These are phyloP conservation scores for Metallyticus violacea DNA, from an alignment of 2,888 invertebrate species.

Conservation along the genomic window DNA sequence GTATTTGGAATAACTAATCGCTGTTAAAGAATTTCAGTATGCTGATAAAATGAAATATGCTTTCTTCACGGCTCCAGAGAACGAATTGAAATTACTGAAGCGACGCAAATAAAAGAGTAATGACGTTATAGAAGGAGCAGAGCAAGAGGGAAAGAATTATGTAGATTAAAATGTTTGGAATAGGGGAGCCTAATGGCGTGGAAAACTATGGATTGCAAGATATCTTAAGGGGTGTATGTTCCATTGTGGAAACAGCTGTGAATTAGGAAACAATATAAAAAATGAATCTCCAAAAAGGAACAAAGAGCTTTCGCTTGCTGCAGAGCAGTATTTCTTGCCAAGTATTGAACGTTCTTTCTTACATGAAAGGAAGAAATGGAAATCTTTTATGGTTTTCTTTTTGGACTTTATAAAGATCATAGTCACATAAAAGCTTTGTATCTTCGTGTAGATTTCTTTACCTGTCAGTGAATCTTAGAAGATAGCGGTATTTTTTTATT, in stretches of 20 bases:
- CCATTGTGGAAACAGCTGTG: not conserved
- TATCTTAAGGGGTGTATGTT: not conserved
- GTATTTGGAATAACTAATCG: too few relatives aligned
- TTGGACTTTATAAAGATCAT: too few relatives aligned
- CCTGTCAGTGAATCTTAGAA: not conserved
- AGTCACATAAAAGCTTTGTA: not conserved
- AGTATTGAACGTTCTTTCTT: not conserved
- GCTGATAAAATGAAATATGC: not conserved
- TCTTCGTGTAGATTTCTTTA: not conserved
- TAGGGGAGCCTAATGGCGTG: not conserved
- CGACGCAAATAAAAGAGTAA: not conserved
- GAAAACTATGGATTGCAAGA: not conserved
- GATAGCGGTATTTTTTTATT: too few relatives aligned
- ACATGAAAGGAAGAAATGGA: too few relatives aligned
- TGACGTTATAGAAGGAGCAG: not conserved
- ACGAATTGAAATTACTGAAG: not conserved
- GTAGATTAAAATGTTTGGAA: not conserved
- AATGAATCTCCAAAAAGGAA: too few relatives aligned
- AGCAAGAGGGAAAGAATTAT: not conserved
- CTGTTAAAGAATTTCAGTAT: not conserved
- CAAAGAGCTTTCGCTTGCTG: not conserved
- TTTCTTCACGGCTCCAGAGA: too few relatives aligned
- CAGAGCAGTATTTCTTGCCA: not conserved
- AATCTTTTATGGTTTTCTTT: not conserved
- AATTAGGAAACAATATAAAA: not conserved